Evolutionary conservation across 1,140 invertebrate species (phyloP), one percentile per base, ranked within the genome.

Genomic region (Trichoplusia ni): DNA sequence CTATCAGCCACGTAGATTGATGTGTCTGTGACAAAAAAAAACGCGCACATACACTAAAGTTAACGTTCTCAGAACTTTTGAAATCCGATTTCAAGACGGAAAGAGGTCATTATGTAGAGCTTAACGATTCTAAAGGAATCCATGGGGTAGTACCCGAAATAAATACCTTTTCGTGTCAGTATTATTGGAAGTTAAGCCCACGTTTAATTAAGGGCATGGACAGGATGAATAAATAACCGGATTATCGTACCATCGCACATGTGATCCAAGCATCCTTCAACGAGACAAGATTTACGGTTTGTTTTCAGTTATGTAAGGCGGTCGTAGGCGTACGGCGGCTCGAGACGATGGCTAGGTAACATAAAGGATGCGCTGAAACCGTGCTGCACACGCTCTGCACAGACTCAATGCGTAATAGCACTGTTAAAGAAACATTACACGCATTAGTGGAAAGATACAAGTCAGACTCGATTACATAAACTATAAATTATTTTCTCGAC

Each of bases 191-290:
- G 58, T 47, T 69, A 60, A 79, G 62, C 67, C 69, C 62, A 59
- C 54, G 60, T 76, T 77, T 83, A 82, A 81, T 84, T 81, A 77
- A 72, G 58, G 67, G 59, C 51, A 66, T 37, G 49, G 31, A 54
- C 65, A 71, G 73, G 73, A 77, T 64, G 73, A 78, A 84, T 84
- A 86, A 85, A 86, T 86, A 81, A 76, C 71, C 64, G 78, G 82
- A 85, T 86, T 82, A 86, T 84, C 79, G 71, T 42, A 70, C 64
- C 71, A 84, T 84, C 81, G 80, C 69, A 63, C 66, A 69, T 54
- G 53, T 73, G 73, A 75, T 77, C 56, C 60, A 46, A 64, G 42
- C 69, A 71, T 70, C 64, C 70, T 71, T 66, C 54, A 31, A 37
- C 13, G 4, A 5, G 44, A 18, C 59, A 51, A 35, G 46, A 60